Evolutionary conservation across 2,113 vertebrate species (phyloP), one percentile per base, ranked within the genome.

Genomic region (Scartelaos histophorus): DNA sequence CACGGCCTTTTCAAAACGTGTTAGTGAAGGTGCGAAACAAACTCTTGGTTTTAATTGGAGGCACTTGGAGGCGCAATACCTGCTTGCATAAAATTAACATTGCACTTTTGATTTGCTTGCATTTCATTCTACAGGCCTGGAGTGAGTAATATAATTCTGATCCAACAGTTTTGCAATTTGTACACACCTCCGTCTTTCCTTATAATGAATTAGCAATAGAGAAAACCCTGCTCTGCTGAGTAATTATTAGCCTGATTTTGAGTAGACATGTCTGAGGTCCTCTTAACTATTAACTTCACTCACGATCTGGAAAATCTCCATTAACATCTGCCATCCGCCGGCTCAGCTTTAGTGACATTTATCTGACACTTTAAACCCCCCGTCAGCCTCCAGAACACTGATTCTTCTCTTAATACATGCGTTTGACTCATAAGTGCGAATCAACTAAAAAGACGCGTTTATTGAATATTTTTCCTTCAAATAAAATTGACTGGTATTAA

Each of bases 321-420:
- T 35, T 25, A 38, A 46, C 45, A 69, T 57, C 64, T 61, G 74
- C 35, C 45, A n/a, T 67, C 15, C 1, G 54, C 67, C n/a, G 43
- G 57, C 22, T 67, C 67, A 62, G 68, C 35, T 1, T 17, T 19
- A 64, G 34, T 60, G 43, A 60, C 13, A 19, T 47, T 51, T 54
- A 72, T 74, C 74, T 80, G 71, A 74, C 74, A 75, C 71, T 73
- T 58, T 77, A 62, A 62, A 62, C 15, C 25, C 12, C 12, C 12
- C 56, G 25, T 34, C 16, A 24, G 57, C 57, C n/a, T 19, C 17
- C 61, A 64, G 34, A 38, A 43, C 17, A 64, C 16, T n/a, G 29
- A 64, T 64, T n/a, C 19, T 38, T 64, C 34, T 64, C 9, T 17
- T n/a, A 64, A n/a, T 64, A 64, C 19, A 64, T 21, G 61, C 34